These are phyloP conservation scores for Orcinus orca DNA, from an alignment of 2,113 vertebrate species.

Conservation along the genomic window DNA sequence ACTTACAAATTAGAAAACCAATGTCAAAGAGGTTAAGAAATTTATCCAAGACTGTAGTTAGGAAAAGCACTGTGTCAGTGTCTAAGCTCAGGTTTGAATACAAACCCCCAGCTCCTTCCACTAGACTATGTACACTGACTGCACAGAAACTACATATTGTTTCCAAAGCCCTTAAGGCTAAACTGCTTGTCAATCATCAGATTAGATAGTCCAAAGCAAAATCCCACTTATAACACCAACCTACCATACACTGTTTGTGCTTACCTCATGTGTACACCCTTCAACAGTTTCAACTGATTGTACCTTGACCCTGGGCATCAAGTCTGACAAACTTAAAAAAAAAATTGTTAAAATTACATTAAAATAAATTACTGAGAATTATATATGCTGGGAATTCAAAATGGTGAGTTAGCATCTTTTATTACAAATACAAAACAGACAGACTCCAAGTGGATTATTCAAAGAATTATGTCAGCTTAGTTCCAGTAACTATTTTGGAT, in stretches of 20 bases:
- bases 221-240: not conserved
- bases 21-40: not conserved
- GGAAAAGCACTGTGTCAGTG: not conserved
- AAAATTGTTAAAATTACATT: not conserved
- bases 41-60: not conserved
- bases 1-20: not conserved
- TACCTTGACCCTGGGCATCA: slow-evolving; percentile 97
- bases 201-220: not conserved
- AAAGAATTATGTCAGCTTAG: slow-evolving; percentile 22
- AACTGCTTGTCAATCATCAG: not conserved
- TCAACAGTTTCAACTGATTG: slow-evolving; percentile 95
- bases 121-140: not conserved
- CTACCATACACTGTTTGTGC: not conserved
- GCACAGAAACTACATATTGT: not conserved
- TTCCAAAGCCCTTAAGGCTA: not conserved
- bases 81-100: not conserved
- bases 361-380: slow-evolving; percentile 2
- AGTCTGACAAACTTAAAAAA: slow-evolving; percentile 88
- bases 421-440: not conserved
- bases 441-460: not conserved
- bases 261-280: slow-evolving; percentile 97
- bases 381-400: not conserved
- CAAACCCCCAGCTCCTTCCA: not conserved
- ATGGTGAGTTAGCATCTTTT: not conserved
- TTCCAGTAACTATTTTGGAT: not conserved